Percentiles rank a stretch among this genome's conserved stretches.
Evolutionary conservation across 2,113 vertebrate species (phyloP).

Genomic region (Myrmecobius fasciatus): DNA sequence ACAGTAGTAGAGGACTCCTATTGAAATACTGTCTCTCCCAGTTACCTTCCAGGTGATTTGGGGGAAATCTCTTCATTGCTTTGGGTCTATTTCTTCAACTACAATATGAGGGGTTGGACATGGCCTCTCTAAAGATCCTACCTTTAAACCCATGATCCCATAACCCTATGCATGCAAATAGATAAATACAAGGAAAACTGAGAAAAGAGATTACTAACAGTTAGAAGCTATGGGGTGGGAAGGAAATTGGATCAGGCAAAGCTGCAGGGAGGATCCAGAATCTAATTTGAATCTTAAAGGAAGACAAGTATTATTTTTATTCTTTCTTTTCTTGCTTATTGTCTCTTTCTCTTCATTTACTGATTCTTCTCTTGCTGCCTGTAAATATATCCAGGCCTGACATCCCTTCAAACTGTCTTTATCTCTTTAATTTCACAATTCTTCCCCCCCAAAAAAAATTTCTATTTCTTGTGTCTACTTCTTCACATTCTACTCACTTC

Average conservation of each 20-base stretch:
- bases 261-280: neutral
- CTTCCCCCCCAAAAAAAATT: neutral
- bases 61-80: neutral
- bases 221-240: neutral
- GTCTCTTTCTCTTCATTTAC: neutral
- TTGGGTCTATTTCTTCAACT: conserved; percentile 23
- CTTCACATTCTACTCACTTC: neutral
- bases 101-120: neutral
- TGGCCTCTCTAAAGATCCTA: neutral
- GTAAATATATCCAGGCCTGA: neutral
- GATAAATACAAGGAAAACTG: neutral
- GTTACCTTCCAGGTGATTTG: neutral
- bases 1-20: neutral
- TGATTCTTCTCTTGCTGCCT: neutral
- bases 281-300: neutral
- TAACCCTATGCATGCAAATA: neutral
- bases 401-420: neutral
- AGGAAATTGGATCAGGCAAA: neutral
- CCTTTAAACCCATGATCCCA: neutral
- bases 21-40: neutral
- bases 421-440: neutral
- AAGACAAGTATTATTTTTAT: neutral
- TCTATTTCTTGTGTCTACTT: neutral
- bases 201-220: neutral
- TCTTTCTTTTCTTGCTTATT: neutral